Evolutionary conservation across 2,113 vertebrate genomes (phyloP).

Genomic region (Xiphorhynchus elegans): DNA sequence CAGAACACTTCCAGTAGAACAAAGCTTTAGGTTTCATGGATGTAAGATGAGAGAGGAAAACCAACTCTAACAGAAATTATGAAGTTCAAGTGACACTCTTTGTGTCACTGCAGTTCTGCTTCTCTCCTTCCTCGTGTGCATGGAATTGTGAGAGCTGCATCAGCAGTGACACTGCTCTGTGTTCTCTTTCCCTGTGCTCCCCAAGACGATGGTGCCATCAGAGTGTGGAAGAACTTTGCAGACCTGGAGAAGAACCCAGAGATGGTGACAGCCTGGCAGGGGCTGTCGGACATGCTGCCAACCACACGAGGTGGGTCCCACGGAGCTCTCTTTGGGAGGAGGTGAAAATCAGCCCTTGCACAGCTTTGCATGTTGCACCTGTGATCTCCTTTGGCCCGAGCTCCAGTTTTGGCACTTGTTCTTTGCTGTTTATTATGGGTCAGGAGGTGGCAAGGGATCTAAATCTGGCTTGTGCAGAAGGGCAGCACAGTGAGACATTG

Average conservation of each 20-base stretch:
- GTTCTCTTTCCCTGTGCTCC: background rate
- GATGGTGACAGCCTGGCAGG: conserved; percentile 99
- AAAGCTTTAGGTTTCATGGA: background rate
- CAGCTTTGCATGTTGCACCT: conserved; percentile 9
- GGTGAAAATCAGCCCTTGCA: background rate
- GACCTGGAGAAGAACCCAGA: conserved; percentile 96
- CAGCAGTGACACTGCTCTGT: background rate
- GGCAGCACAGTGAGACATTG: background rate
- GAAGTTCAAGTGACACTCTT: background rate
- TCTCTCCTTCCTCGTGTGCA: background rate
- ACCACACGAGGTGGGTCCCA: conserved; percentile 89
- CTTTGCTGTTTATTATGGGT: background rate
- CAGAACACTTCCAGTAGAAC: background rate
- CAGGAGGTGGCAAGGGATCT: background rate
- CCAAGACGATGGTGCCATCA: conserved; percentile 91
- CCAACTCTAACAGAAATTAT: background rate
- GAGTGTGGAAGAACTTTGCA: conserved; percentile 98
- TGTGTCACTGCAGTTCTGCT: background rate
- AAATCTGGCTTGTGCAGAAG: background rate
- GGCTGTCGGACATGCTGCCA: conserved; percentile 98
- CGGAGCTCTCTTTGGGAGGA: background rate
- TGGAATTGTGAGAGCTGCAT: background rate
- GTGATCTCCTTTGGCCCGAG: background rate
- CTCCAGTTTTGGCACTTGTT: background rate
- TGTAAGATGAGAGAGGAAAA: background rate